Evolutionary conservation across 2,888 invertebrate genomes (phyloP), one percentile per base, ranked within the genome.

Genomic region (Salticus scenicus): DNA sequence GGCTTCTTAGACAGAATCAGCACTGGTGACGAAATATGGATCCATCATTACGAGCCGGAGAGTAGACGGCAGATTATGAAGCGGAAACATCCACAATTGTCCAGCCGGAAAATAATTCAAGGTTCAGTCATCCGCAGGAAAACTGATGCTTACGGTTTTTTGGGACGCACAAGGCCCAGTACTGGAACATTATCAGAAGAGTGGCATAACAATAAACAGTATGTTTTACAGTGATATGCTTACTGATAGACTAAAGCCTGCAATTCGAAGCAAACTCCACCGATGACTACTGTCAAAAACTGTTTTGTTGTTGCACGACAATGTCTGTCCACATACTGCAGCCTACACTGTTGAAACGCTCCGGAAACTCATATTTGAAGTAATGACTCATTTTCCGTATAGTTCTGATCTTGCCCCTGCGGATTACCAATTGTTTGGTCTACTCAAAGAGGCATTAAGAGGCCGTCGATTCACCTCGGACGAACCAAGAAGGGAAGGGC

Each of bases 401-500:
- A 71, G 72, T 71, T 24, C 72, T 71, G 5, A 71, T 51, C 37
- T 71, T 41, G 42, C 37, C 51, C 51, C 72, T 47, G 37, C 42
- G 1, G 51, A 71, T 17, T 71, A 47, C 72, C 28, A 71, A 27
- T 71, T 71, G 72, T 28, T 71, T 71, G 72, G 27, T 71, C 27
- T 27, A 71, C 72, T 41, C 24, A 71, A 71, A 71, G 37, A 71
- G 72, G 72, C 72, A 71, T 33, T 71, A 41, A 71, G 72, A 41
- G 24, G 41, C 72, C 28, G 72, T 71, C 27, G 42, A 71, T 71
- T 71, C 51, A 71, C 41, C 72, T 71, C 72, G 42, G 72, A 41
- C 72, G 42, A 41, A 41, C 51, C 47, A 71, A 37, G 47, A 33
- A 37, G 41, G 37, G 42, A 71, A 71, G 30, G 72, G 33, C 4